phyloP scores from a whole-genome alignment of 2,888 invertebrate genomes.

The Phaedon cochleariae region DNA sequence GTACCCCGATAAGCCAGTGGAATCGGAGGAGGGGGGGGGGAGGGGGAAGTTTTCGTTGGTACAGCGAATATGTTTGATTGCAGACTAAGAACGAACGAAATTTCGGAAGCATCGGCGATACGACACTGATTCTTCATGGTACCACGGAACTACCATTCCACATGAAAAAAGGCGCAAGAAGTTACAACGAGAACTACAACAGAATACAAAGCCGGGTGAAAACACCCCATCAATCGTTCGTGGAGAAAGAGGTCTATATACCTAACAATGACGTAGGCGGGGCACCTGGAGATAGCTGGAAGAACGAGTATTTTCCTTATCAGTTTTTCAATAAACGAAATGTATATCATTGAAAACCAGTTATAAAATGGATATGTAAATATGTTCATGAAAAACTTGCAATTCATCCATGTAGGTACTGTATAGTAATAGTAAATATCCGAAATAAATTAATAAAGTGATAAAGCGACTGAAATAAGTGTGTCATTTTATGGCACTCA shows the following conservation, averaged over 20 bases:
- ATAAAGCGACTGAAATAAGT: no score
- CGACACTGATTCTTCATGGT: conserved; percentile 76
- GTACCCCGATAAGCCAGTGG: no score
- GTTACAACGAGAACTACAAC: conserved; percentile 66
- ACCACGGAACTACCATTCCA: conserved; percentile 72
- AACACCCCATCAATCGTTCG: neutral
- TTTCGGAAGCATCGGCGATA: conserved; percentile 67
- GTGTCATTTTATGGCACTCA: no score
- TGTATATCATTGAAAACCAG: no score
- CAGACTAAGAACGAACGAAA: conserved; percentile 63
- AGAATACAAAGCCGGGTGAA: conserved; percentile 53
- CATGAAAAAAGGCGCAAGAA: conserved; percentile 66
- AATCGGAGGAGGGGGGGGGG: no score
- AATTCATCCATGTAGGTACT: no score
- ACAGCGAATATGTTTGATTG: conserved; percentile 26
- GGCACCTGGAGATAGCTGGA: neutral
- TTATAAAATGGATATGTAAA: no score
- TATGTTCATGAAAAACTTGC: no score
- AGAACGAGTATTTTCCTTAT: neutral
- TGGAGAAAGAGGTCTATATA: neutral
- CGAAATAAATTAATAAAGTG: no score
- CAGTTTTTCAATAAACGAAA: no score
- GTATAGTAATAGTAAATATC: no score
- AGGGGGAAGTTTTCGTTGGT: no score
- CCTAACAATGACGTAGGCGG: neutral